A percentile compares a stretch with the other conserved stretches of the same genome.
These are phyloP conservation scores for Bergia puertoricense DNA, from an alignment of 92 coral and sea anemone genomes.

Conservation along the genomic window DNA sequence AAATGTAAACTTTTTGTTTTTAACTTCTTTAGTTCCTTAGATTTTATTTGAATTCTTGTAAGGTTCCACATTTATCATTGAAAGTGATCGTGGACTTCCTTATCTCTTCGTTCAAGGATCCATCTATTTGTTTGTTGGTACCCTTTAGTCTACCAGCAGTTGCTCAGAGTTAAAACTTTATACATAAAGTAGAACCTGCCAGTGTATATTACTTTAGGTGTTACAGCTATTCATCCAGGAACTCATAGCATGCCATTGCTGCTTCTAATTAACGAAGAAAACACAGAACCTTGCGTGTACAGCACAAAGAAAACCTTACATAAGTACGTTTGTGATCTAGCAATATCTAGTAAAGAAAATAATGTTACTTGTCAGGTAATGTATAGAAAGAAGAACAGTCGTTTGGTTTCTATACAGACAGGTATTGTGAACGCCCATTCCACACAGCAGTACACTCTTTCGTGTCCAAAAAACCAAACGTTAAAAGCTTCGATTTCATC, in stretches of 20 bases:
- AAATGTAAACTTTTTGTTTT: no score
- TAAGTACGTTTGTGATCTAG: constrained; percentile 2
- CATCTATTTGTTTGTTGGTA: background rate
- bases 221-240: background rate
- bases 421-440: constrained; percentile 21
- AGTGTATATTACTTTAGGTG: background rate
- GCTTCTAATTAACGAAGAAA: background rate
- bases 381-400: constrained; percentile 5
- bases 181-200: background rate
- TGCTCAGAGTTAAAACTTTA: background rate
- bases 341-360: constrained; percentile 11
- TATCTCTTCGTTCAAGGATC: background rate
- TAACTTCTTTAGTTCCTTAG: background rate
- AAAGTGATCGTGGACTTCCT: background rate
- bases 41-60: background rate
- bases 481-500: background rate
- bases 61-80: background rate
- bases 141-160: background rate
- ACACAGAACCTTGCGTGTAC: background rate
- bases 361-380: constrained; percentile 5
- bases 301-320: background rate
- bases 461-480: background rate
- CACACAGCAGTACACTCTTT: background rate
- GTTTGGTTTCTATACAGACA: background rate
- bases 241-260: background rate